Conservation (phyloP, 1,140 invertebrate species). For the Camponotus pennsylvanicus region DNA sequence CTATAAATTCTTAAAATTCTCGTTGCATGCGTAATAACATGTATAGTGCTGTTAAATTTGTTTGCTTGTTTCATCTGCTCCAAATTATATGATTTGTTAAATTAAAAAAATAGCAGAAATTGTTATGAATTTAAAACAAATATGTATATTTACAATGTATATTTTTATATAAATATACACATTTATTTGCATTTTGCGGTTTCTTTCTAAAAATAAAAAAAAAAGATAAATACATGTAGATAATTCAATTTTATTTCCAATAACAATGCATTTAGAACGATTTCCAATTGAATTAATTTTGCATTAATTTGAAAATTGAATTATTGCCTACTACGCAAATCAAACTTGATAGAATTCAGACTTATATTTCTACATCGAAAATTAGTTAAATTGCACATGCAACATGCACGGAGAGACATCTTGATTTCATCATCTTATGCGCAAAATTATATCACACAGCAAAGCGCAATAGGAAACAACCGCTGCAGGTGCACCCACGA, state of each 20-base stretch:
- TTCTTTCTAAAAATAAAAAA: neutral
- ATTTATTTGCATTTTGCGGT: neutral
- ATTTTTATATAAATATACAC: no score
- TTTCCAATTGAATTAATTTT: neutral
- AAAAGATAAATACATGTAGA: neutral
- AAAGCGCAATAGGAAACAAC: slow-evolving; percentile 25
- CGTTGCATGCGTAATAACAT: slow-evolving; percentile 1
- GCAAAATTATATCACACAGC: slow-evolving; percentile 22
- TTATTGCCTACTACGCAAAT: neutral
- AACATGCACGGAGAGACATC: neutral
- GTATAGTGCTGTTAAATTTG: neutral
- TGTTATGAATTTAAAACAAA: neutral
- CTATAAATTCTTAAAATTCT: slow-evolving; percentile 15
- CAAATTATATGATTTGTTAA: neutral
- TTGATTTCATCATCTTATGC: slow-evolving; percentile 17
- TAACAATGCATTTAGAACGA: neutral
- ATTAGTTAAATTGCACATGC: neutral
- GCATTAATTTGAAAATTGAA: neutral
- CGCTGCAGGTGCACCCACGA: slow-evolving; percentile 13
- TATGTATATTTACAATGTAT: no score
- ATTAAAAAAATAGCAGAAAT: neutral
- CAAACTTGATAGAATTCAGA: neutral
- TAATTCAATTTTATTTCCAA: neutral
- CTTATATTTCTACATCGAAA: neutral
- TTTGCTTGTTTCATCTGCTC: neutral